Conservation (phyloP, 92 coral and sea anemone species). For the Micromussa lordhowensis region DNA sequence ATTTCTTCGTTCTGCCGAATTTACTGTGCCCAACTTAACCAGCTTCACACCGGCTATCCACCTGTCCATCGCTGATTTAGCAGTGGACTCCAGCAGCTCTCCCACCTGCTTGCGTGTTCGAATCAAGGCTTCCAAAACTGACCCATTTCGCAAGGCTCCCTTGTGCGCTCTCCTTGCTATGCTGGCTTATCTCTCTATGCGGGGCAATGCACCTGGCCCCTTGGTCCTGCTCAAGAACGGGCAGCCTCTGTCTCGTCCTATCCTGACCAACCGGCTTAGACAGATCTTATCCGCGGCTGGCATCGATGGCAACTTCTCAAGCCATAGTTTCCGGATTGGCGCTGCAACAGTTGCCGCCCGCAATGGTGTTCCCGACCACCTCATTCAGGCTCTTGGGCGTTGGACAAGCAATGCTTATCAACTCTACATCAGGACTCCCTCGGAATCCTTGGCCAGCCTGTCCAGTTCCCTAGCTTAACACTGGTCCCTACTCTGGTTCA, state of each 20-base stretch:
- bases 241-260: not conserved
- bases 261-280: not conserved
- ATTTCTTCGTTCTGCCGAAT: not conserved
- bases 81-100: not conserved
- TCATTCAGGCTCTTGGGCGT: slow-evolving; percentile 19
- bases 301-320: not conserved
- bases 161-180: slow-evolving; percentile 23
- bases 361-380: slow-evolving; percentile 11
- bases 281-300: not conserved
- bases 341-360: not conserved
- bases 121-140: slow-evolving; percentile 35
- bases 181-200: not conserved
- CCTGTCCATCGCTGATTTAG: not conserved
- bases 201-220: not conserved
- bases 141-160: slow-evolving; percentile 23
- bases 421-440: slow-evolving; percentile 13
- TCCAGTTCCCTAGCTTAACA: not conserved
- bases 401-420: slow-evolving; percentile 26
- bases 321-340: not conserved
- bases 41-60: not conserved
- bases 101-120: not conserved
- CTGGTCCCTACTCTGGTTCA: no score
- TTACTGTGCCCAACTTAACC: not conserved
- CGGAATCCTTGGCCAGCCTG: not conserved
- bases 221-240: not conserved